These are phyloP conservation scores for Ramazzottius varieornatus DNA, from an alignment of 2,888 invertebrate species.

Conservation along the genomic window DNA sequence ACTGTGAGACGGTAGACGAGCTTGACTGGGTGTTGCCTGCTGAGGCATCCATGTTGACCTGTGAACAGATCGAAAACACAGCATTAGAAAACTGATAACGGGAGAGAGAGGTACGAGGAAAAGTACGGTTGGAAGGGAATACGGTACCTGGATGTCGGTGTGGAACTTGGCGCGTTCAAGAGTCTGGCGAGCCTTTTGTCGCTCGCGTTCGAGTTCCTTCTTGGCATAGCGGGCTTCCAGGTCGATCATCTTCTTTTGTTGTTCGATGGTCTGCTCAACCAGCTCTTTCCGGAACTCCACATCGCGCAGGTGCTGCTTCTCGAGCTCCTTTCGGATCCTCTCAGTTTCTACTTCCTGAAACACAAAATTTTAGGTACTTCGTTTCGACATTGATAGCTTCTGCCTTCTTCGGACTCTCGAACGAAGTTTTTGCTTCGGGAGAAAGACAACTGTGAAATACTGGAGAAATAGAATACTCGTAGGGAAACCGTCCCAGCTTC, in stretches of 20 bases:
- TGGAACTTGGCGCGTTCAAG: not conserved
- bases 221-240: conserved; percentile 2
- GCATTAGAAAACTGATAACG: not conserved
- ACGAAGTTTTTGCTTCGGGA: too few species aligned
- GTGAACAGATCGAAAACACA: not conserved
- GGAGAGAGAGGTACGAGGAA: not conserved
- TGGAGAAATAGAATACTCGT: too few species aligned
- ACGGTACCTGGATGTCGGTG: not conserved
- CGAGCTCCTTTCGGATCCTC: conserved; percentile 2
- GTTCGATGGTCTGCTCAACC: not conserved
- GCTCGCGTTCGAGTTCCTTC: not conserved
- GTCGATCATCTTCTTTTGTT: not conserved
- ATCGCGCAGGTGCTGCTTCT: conserved; percentile 2
- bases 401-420: too few species aligned
- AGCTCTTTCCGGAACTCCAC: conserved; percentile 1
- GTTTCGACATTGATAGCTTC: too few species aligned
- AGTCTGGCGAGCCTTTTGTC: not conserved
- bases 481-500: too few species aligned
- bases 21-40: not conserved
- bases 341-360: not conserved
- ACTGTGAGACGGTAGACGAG: not conserved
- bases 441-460: too few species aligned
- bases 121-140: too few species aligned
- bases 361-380: too few species aligned
- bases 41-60: conserved; percentile 1